phyloP scores from a whole-genome alignment of 2,113 vertebrate species.

The Ursus arctos region DNA sequence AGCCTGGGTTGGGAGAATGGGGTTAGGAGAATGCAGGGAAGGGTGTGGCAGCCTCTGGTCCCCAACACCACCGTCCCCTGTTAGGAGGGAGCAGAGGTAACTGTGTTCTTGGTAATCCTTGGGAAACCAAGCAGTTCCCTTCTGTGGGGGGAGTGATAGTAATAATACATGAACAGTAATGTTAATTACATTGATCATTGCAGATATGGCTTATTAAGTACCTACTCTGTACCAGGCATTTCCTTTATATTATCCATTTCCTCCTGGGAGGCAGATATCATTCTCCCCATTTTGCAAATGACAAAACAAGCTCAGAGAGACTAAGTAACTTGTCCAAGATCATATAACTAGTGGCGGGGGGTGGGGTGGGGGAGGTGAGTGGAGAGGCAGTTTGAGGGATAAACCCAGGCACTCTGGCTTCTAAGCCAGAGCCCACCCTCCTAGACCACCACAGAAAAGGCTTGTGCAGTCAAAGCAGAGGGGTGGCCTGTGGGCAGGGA shows the following conservation, averaged over 20 bases:
- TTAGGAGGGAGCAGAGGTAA: not conserved
- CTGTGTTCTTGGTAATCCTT: not conserved
- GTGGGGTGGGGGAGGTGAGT: not conserved
- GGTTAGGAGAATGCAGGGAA: not conserved
- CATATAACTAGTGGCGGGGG: not conserved
- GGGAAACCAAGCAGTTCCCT: not conserved
- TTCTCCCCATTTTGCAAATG: not conserved
- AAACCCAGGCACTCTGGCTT: not conserved
- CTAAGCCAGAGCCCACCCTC: not conserved
- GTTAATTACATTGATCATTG: not conserved
- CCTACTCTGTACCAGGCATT: not conserved
- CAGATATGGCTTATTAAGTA: not conserved
- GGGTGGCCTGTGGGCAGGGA: not conserved
- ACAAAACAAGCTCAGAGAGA: not conserved
- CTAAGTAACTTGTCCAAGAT: slow-evolving; percentile 18
- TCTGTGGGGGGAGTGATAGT: not conserved
- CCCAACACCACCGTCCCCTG: not conserved
- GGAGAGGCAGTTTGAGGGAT: not conserved
- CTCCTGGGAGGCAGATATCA: not conserved
- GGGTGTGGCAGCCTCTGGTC: not conserved
- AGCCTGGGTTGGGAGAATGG: not conserved
- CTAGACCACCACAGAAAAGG: not conserved
- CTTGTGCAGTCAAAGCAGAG: not conserved
- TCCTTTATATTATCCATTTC: not conserved
- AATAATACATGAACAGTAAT: not conserved